A percentile compares a stretch with the other conserved stretches of the same genome.
These are phyloP conservation scores for Iselma pallidipennis DNA, from an alignment of 2,888 invertebrate species.

Conservation along the genomic window DNA sequence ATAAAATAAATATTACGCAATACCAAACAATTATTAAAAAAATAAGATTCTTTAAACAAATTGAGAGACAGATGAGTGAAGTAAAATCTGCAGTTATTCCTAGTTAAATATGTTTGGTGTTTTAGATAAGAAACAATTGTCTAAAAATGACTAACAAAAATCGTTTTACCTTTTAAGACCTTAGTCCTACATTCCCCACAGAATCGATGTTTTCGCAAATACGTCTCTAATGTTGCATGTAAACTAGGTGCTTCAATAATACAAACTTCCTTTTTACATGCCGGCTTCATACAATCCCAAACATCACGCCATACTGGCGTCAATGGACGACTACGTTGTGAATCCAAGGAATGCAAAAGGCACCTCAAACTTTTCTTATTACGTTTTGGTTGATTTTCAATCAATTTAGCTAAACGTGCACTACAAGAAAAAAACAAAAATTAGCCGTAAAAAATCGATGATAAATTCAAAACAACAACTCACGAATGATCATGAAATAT, in stretches of 20 bases:
- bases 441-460: conserved; percentile 5
- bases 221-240: conserved; percentile 84
- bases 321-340: conserved; percentile 75
- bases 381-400: conserved; percentile 78
- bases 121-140: no score
- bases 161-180: conserved; percentile 62
- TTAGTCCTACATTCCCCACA: conserved; percentile 93
- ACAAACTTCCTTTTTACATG: conserved; percentile 82
- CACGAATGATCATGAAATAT: conserved; percentile 88
- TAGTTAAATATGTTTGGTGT: no score
- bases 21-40: neutral
- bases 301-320: conserved; percentile 79
- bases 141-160: no score
- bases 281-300: conserved; percentile 82
- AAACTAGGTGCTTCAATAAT: conserved; percentile 84
- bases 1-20: no score
- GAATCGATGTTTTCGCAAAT: conserved; percentile 91
- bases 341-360: conserved; percentile 86
- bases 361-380: conserved; percentile 90
- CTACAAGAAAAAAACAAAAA: conserved; percentile 53
- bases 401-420: conserved; percentile 74
- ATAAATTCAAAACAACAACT: conserved; percentile 35
- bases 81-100: no score
- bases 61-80: no score
- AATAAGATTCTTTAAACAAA: no score